Percentiles rank a stretch among this genome's conserved stretches.
Conservation (phyloP, 2,797 vertebrate genomes). For the Notamacropus eugenii region DNA sequence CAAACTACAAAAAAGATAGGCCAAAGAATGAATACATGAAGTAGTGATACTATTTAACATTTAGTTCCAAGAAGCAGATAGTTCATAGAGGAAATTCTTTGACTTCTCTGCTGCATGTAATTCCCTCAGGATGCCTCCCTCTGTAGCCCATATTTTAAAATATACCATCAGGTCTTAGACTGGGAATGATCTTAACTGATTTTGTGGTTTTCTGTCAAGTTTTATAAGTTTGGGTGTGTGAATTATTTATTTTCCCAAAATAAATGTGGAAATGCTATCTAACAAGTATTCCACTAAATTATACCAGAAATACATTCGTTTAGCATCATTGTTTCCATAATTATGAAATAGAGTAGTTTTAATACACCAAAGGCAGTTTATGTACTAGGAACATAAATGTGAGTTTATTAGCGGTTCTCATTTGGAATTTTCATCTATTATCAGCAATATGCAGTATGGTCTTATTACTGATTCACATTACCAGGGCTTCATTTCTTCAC, state of each 20-base stretch:
- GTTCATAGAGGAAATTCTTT: slow-evolving; percentile 63
- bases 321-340: slow-evolving; percentile 29
- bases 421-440: slow-evolving; percentile 10
- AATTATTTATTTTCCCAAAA: slow-evolving; percentile 68
- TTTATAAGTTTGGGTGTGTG: slow-evolving; percentile 54
- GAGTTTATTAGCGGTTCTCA: background rate
- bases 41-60: slow-evolving; percentile 58
- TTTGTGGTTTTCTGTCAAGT: slow-evolving; percentile 46
- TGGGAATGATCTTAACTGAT: slow-evolving; percentile 61
- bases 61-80: slow-evolving; percentile 49
- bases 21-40: slow-evolving; percentile 60
- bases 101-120: slow-evolving; percentile 56
- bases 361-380: slow-evolving; percentile 30
- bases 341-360: slow-evolving; percentile 14
- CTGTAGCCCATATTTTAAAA: slow-evolving; percentile 69
- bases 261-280: slow-evolving; percentile 60
- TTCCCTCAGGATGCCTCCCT: slow-evolving; percentile 60
- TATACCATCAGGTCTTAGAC: slow-evolving; percentile 54
- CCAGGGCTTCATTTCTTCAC: slow-evolving; percentile 25
- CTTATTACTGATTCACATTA: slow-evolving; percentile 3
- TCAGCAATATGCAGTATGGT: background rate
- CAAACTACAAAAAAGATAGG: slow-evolving; percentile 54
- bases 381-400: slow-evolving; percentile 17
- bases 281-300: slow-evolving; percentile 58
- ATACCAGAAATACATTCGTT: slow-evolving; percentile 55